Base-by-base conservation (phyloP, 2,113 vertebrate genomes). In the Melanocharis versteri region DNA sequence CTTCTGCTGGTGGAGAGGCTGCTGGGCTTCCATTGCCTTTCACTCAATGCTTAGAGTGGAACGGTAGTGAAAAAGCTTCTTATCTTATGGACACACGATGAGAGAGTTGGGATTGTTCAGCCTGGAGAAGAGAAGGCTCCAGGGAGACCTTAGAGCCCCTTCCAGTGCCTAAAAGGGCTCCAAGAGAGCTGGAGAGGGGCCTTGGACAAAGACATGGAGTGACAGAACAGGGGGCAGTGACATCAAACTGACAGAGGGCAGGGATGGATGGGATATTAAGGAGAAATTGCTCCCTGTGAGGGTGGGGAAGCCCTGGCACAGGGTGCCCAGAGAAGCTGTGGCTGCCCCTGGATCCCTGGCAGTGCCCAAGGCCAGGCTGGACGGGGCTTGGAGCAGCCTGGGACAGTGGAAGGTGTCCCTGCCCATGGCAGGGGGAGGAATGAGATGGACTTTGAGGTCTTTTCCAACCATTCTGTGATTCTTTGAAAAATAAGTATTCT, bases 301-400 rank as follows among this genome's bases (percentile, higher is more conserved):
- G 26, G 21, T 40, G 54, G 1, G 0, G 0, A 76, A 33, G n/a
- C 21, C 9, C 62, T 53, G 62, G 54, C 54, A 42, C 62, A 69
- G 54, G 45, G 1, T 68, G 9, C 24, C 30, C 47, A 53, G 69
- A 47, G 78, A 1, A 54, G 70, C 26, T 76, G 40, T 4, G 79
- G 40, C 14, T 76, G 47, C 14, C 39, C 39, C 53, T 79, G 76
- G 61, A 61, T 11, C 62, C 24, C n/a, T 76, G 40, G 47, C 0
- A 83, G 17, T 31, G 21, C 0, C n/a, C 79, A 54, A 61, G 54
- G 40, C n/a, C 54, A 42, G 70, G 45, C 0, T n/a, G 19, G 53
- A 47, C 0, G 0, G n/a, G 21, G 78, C 17, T 61, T 13, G 39
- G 70, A 90, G n/a, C n/a, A 54, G 0, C 8, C 21, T 83, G 78